Percentiles rank a stretch among this genome's conserved stretches.
Evolutionary conservation across 2,113 vertebrate genomes (phyloP).

Genomic region (Cyanistes caeruleus): DNA sequence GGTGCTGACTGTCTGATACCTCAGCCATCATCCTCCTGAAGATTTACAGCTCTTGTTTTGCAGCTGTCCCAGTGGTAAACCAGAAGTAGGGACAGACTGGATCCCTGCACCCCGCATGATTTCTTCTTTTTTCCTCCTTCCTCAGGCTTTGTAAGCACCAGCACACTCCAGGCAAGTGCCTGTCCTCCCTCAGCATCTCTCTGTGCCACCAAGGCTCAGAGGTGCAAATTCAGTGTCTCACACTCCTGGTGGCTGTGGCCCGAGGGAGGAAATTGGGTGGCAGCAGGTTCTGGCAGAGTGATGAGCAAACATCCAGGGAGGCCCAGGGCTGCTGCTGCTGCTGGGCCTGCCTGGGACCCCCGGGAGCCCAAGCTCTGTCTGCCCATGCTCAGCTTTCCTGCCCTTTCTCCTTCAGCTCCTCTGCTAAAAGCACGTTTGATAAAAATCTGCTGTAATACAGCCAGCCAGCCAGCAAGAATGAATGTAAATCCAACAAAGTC

Average conservation of each 20-base stretch:
- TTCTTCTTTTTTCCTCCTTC: neutral
- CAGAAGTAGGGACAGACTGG: neutral
- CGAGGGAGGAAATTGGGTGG: conserved; percentile 13
- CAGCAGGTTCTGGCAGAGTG: neutral
- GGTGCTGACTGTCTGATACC: neutral
- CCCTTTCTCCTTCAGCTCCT: neutral
- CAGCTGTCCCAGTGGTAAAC: neutral
- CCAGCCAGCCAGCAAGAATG: neutral
- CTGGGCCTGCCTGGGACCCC: neutral
- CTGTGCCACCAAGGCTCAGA: conserved; percentile 6
- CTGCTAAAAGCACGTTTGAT: neutral
- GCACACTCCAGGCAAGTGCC: neutral
- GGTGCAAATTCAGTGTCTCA: conserved; percentile 31
- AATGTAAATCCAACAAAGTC: neutral
- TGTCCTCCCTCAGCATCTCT: neutral
- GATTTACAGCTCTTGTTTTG: neutral
- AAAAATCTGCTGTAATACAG: neutral
- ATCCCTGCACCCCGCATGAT: neutral
- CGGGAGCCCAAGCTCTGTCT: neutral
- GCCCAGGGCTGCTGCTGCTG: neutral
- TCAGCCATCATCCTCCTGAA: neutral
- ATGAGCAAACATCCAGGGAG: neutral
- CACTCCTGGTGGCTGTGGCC: neutral
- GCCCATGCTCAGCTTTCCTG: neutral
- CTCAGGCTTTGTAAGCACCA: neutral